Evolutionary conservation across 2,113 vertebrate genomes (phyloP).

Genomic region (Rhinoptilus africanus): DNA sequence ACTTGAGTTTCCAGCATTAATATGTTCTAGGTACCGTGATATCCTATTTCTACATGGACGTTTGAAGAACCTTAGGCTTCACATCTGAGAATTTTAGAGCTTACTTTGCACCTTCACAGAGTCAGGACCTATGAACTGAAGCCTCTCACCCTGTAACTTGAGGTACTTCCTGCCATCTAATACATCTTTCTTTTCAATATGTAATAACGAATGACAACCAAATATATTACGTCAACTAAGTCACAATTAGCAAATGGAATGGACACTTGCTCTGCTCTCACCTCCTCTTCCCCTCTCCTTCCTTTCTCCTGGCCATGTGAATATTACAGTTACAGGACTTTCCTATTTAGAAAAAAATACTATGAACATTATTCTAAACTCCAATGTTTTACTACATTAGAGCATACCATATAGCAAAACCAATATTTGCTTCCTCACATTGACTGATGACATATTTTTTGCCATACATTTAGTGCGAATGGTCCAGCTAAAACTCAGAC

Average conservation of each 20-base stretch:
- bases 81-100: neutral
- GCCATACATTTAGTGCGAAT: neutral
- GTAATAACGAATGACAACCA: neutral
- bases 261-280: neutral
- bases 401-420: neutral
- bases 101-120: neutral
- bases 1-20: neutral
- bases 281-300: neutral
- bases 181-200: neutral
- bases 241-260: neutral
- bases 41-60: neutral
- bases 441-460: neutral
- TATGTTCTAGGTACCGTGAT: neutral
- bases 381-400: neutral
- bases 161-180: neutral
- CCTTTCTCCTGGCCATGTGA: neutral
- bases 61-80: neutral
- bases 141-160: neutral
- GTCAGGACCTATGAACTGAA: neutral
- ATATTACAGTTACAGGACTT: neutral
- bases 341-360: neutral
- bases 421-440: neutral
- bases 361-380: neutral
- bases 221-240: neutral
- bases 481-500: neutral